phyloP scores from a whole-genome alignment of 64 coral and sea anemone genomes.

The Montipora efflorescens region DNA sequence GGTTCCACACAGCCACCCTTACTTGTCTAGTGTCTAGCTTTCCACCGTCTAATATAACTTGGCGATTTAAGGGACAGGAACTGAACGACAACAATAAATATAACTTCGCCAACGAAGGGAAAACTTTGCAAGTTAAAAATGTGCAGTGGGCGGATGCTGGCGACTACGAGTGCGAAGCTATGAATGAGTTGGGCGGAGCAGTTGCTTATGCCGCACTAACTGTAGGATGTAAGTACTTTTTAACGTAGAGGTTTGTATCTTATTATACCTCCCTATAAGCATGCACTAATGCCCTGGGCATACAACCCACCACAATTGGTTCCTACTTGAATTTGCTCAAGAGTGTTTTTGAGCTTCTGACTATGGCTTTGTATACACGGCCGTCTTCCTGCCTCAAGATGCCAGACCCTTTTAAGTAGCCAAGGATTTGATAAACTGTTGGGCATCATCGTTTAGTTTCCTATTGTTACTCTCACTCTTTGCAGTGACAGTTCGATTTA shows the following conservation, averaged over 20 bases:
- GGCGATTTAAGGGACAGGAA: constrained; percentile 53
- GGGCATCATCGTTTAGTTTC: too few species aligned
- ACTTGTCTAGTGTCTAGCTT: constrained; percentile 63
- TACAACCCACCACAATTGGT: too few species aligned
- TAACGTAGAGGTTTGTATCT: neutral
- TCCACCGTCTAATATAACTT: constrained; percentile 83
- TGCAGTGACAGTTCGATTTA: neutral
- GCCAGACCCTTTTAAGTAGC: too few species aligned
- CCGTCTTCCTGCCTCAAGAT: too few species aligned
- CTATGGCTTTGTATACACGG: too few species aligned
- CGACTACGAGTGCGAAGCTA: constrained; percentile 53
- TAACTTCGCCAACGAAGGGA: neutral
- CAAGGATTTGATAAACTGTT: too few species aligned
- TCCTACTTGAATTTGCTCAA: neutral
- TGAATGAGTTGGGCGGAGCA: constrained; percentile 45
- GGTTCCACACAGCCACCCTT: constrained; percentile 36
- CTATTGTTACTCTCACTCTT: neutral
- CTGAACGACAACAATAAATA: neutral
- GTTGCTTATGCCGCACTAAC: constrained; percentile 12
- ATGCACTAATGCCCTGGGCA: too few species aligned
- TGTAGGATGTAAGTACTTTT: constrained; percentile 57
- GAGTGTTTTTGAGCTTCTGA: too few species aligned
- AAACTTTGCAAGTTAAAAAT: constrained; percentile 21
- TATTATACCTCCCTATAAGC: too few species aligned
- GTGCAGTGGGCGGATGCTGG: constrained; percentile 4